These are phyloP conservation scores for Corythornis cristatus DNA, from an alignment of 2,113 vertebrate genomes.

Conservation along the genomic window DNA sequence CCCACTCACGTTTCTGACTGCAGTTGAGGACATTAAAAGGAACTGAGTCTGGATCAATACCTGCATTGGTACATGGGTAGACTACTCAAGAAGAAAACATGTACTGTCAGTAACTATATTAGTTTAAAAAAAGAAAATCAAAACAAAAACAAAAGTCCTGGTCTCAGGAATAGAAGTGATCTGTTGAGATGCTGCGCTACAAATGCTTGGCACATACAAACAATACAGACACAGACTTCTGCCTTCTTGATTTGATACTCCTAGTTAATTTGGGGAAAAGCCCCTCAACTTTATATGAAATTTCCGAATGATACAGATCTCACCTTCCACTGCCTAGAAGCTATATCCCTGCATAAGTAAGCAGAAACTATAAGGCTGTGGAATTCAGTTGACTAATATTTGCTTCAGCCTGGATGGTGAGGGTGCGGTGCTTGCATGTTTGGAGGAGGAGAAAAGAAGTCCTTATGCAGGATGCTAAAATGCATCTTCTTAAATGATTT, in stretches of 20 bases:
- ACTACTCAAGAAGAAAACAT: neutral
- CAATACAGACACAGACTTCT: neutral
- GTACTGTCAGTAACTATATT: neutral
- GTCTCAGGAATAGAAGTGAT: neutral
- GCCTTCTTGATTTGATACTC: neutral
- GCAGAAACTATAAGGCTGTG: neutral
- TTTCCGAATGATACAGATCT: neutral
- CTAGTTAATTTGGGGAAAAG: neutral
- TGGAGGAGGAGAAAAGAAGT: neutral
- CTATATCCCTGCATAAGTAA: neutral
- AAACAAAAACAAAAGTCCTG: neutral
- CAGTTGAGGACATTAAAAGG: neutral
- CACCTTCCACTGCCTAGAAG: neutral
- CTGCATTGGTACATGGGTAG: neutral
- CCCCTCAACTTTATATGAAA: neutral
- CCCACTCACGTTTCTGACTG: neutral
- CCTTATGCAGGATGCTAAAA: neutral
- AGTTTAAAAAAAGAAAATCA: neutral
- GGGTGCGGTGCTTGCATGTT: neutral
- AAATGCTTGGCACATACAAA: neutral
- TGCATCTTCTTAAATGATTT: neutral
- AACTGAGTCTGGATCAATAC: constrained; percentile 8
- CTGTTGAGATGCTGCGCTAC: neutral
- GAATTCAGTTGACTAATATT: neutral
- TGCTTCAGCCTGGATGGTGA: neutral